Conservation (phyloP, 2,113 vertebrate genomes). For the Climacteris rufus region DNA sequence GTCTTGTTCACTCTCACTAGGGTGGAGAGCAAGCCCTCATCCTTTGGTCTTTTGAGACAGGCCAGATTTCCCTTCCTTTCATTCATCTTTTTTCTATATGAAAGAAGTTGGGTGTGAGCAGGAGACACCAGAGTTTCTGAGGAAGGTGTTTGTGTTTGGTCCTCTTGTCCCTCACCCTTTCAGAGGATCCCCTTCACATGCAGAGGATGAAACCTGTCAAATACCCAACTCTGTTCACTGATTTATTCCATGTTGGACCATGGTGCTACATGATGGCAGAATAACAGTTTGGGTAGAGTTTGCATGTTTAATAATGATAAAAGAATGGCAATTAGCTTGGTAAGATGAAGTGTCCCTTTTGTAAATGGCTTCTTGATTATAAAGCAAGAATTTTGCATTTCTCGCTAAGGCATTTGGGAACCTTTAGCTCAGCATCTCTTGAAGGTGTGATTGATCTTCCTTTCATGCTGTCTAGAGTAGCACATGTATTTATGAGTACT, state of each 20-base stretch:
- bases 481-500: neutral
- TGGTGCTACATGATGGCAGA: neutral
- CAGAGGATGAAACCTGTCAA: neutral
- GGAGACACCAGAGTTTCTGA: neutral
- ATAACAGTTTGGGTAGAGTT: neutral
- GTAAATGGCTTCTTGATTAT: neutral
- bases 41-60: neutral
- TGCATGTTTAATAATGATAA: neutral
- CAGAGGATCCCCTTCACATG: neutral
- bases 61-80: neutral
- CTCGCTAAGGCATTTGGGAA: neutral
- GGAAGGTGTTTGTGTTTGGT: neutral
- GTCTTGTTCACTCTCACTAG: neutral
- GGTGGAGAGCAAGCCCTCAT: neutral
- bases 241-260: neutral
- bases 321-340: neutral
- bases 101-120: neutral
- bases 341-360: neutral
- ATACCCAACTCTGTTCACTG: neutral
- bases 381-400: neutral
- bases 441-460: neutral
- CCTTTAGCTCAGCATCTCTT: neutral
- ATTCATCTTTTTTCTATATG: neutral
- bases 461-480: neutral
- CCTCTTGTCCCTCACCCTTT: neutral